Evolutionary conservation across 2,888 invertebrate species (phyloP).

Genomic region (Pemphredon lugubris): DNA sequence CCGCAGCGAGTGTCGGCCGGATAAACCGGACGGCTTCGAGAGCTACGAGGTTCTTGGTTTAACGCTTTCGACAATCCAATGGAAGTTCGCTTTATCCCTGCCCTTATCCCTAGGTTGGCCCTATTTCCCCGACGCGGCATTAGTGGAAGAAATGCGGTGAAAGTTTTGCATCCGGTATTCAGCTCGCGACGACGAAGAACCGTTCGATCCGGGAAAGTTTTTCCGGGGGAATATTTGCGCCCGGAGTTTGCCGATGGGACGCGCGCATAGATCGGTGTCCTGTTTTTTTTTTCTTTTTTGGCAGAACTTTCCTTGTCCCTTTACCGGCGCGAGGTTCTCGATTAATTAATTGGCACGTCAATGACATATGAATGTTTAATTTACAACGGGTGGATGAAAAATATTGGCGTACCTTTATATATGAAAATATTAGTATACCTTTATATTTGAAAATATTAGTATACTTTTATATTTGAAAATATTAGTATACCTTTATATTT

Average conservation of each 20-base stretch:
- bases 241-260: constrained; percentile 27
- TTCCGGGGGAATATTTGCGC: constrained; percentile 41
- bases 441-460: too few species aligned
- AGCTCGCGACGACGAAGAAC: constrained; percentile 40
- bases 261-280: constrained; percentile 37
- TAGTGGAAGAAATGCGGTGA: constrained; percentile 64
- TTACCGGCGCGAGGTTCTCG: constrained; percentile 3
- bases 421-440: too few species aligned
- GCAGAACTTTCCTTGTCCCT: constrained; percentile 21
- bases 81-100: constrained; percentile 58
- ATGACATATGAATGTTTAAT: constrained; percentile 9
- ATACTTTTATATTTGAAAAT: too few species aligned
- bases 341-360: constrained; percentile 38
- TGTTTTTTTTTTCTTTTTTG: too few species aligned
- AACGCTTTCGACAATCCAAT: constrained; percentile 61
- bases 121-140: constrained; percentile 54
- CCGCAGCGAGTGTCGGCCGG: constrained; percentile 30
- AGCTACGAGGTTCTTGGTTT: constrained; percentile 61
- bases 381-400: too few species aligned
- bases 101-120: constrained; percentile 54
- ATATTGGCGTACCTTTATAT: too few species aligned
- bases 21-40: constrained; percentile 47
- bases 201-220: constrained; percentile 49
- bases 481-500: too few species aligned
- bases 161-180: constrained; percentile 65